These are phyloP conservation scores for Mesorhabditis belari DNA, from an alignment of 2,888 invertebrate species.

Conservation along the genomic window DNA sequence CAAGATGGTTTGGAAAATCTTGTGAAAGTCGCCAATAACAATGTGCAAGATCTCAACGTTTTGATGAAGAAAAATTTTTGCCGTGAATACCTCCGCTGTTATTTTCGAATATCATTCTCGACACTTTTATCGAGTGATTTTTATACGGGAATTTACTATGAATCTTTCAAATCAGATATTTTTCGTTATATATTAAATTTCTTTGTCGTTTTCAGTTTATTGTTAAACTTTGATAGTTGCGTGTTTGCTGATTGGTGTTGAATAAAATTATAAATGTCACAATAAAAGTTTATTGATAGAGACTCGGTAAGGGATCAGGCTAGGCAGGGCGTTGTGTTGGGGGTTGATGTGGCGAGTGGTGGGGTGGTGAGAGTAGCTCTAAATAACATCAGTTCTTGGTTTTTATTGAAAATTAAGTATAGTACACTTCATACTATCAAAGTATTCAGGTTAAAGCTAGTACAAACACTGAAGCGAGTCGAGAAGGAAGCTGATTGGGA, in stretches of 20 bases:
- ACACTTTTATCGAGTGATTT: too few species aligned
- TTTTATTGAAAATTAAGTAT: neutral
- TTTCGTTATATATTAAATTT: neutral
- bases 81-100: too few species aligned
- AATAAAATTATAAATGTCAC: neutral
- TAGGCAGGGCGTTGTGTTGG: too few species aligned
- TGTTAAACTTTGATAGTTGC: too few species aligned
- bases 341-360: neutral
- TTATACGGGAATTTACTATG: neutral
- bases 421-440: too few species aligned
- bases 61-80: neutral
- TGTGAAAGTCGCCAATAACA: neutral
- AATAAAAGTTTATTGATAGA: neutral
- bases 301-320: neutral
- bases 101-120: too few species aligned
- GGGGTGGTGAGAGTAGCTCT: neutral
- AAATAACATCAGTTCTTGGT: neutral
- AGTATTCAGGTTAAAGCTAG: neutral
- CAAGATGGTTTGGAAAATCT: neutral
- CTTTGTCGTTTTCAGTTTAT: too few species aligned
- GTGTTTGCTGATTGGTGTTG: neutral
- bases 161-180: neutral
- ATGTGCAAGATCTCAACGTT: neutral
- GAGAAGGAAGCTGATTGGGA: neutral
- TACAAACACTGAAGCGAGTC: neutral